phyloP scores from a whole-genome alignment of 2,797 vertebrate species.

The Melanogrammus aeglefinus region DNA sequence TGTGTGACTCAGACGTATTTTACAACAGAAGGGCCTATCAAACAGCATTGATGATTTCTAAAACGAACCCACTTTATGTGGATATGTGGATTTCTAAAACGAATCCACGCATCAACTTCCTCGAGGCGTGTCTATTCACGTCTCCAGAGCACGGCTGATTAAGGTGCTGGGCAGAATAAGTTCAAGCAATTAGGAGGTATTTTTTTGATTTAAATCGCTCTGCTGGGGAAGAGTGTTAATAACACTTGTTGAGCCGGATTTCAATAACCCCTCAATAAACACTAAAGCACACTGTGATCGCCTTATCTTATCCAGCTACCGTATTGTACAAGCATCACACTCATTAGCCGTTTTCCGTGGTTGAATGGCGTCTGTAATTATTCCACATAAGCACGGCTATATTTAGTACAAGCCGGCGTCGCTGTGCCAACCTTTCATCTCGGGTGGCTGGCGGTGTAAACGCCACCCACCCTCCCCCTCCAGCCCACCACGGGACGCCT shows the following conservation, averaged over 20 bases:
- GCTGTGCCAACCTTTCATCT: constrained; percentile 16
- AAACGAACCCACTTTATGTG: no score
- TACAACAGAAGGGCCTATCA: no score
- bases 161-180: no score
- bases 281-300: neutral
- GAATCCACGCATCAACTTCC: no score
- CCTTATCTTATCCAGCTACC: neutral
- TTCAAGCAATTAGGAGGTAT: neutral
- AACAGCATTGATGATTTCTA: no score
- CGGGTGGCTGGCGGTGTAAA: constrained; percentile 19
- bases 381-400: constrained; percentile 18
- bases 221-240: neutral
- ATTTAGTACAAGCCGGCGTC: constrained; percentile 16
- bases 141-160: no score
- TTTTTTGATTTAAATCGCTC: neutral
- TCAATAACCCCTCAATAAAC: neutral
- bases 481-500: constrained; percentile 16
- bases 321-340: neutral
- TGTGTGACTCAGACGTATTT: no score
- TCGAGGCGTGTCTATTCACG: no score
- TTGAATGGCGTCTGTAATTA: constrained; percentile 12
- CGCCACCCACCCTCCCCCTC: constrained; percentile 13
- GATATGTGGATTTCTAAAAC: no score
- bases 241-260: neutral
- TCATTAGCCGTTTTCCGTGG: neutral